Percentiles rank a stretch among this genome's conserved stretches.
phyloP scores from a whole-genome alignment of 92 coral and sea anemone species.

The Porites lobata region DNA sequence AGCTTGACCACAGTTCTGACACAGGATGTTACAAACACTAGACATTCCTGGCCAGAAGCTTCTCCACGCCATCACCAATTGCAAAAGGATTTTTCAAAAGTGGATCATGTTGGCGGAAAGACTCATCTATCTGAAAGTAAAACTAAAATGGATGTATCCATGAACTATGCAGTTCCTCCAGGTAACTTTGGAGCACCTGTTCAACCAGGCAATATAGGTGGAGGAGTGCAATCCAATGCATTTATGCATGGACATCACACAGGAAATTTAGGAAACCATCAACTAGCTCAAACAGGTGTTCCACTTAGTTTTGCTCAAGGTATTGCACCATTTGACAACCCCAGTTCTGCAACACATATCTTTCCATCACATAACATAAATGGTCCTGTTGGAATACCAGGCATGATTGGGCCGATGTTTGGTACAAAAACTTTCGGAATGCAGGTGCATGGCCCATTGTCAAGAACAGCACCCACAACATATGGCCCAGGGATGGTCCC shows the following conservation, averaged over 20 bases:
- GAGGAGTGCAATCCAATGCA: conserved; percentile 1
- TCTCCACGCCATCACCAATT: background rate
- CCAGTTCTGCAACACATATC: conserved; percentile 11
- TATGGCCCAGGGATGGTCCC: conserved; percentile 31
- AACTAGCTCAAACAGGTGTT: background rate
- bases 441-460: conserved; percentile 15
- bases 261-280: conserved; percentile 21
- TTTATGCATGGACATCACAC: conserved; percentile 18
- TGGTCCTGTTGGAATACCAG: conserved; percentile 27
- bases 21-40: conserved; percentile 23
- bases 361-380: conserved; percentile 5
- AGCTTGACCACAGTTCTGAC: conserved; percentile 30
- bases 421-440: conserved; percentile 4
- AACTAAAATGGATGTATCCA: no score
- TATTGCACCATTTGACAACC: conserved; percentile 13
- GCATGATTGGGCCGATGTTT: conserved; percentile 15
- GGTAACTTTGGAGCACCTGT: background rate
- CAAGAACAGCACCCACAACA: conserved; percentile 23
- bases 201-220: background rate
- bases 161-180: background rate
- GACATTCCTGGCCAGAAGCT: conserved; percentile 83
- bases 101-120: background rate
- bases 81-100: background rate
- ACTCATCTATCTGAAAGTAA: background rate
- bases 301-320: conserved; percentile 16